Conservation (phyloP, 2,113 vertebrate genomes). For the Lampris incognitus region DNA sequence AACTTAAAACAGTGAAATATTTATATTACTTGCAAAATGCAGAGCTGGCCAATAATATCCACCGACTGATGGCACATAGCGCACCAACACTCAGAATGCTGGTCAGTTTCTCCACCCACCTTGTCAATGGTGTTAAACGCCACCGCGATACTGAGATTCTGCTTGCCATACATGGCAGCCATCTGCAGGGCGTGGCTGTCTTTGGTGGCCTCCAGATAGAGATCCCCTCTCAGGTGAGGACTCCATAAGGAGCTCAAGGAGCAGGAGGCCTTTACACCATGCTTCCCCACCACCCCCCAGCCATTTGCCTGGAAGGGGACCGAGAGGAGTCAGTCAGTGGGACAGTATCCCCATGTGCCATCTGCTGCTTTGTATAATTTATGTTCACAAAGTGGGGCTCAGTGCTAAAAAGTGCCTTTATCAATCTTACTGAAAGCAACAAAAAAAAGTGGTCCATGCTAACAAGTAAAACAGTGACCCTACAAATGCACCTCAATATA, state of each 20-base stretch:
- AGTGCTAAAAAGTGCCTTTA: no score
- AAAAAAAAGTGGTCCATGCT: no score
- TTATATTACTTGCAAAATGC: not conserved
- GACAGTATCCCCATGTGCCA: not conserved
- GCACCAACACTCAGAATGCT: not conserved
- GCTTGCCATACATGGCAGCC: conserved; percentile 75
- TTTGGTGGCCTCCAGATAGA: conserved; percentile 80
- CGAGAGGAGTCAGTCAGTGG: not conserved
- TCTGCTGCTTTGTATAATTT: no score
- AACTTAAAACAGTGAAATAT: not conserved
- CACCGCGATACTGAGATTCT: conserved; percentile 83
- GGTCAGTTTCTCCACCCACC: conserved; percentile 69
- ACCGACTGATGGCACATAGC: not conserved
- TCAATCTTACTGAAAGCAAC: no score
- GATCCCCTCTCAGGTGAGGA: conserved; percentile 75
- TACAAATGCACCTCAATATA: no score
- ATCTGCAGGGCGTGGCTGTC: conserved; percentile 79
- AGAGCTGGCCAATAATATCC: no score
- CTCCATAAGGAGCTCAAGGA: conserved; percentile 86
- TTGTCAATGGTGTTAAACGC: conserved; percentile 71
- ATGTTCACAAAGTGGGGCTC: no score
- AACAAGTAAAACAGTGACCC: no score
- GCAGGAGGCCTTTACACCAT: conserved; percentile 78
- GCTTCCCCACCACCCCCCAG: conserved; percentile 73
- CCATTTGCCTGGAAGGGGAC: conserved; percentile 75